Conservation (phyloP, 2,888 invertebrate species). For the Anagyrus pseudococci region DNA sequence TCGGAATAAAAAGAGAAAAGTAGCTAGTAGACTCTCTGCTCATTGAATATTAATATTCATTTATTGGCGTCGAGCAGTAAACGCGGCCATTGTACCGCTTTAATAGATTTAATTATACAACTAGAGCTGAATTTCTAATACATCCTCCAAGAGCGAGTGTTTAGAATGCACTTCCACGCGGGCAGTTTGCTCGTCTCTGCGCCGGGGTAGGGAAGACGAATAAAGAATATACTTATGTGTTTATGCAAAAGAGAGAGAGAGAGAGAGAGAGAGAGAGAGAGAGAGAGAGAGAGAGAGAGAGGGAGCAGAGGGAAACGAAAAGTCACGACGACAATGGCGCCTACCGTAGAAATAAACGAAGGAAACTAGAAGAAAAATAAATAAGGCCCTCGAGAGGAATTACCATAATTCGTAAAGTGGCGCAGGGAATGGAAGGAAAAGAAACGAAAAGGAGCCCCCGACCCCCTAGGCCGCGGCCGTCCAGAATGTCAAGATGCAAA, state of each 20-base stretch:
- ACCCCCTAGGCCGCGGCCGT: background rate
- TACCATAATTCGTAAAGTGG: background rate
- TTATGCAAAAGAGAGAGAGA: too few species aligned
- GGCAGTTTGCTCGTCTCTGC: too few species aligned
- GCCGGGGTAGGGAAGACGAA: too few species aligned
- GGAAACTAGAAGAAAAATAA: too few species aligned
- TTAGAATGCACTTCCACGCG: background rate
- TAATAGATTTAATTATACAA: conserved; percentile 14
- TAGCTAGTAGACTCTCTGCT: too few species aligned
- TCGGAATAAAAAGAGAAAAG: too few species aligned
- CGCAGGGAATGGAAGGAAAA: background rate
- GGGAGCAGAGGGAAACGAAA: conserved; percentile 2
- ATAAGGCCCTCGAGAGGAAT: too few species aligned
- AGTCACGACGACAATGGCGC: conserved; percentile 12
- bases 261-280: background rate
- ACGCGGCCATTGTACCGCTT: background rate
- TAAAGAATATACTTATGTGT: too few species aligned
- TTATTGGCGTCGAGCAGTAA: background rate
- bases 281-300: background rate
- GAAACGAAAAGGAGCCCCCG: background rate
- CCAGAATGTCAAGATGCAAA: background rate
- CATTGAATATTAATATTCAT: conserved; percentile 1
- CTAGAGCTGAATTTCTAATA: conserved; percentile 5
- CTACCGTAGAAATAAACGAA: background rate
- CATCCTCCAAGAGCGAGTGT: background rate